These are phyloP conservation scores for Ceyx margarethae DNA, from an alignment of 2,113 vertebrate genomes.

Conservation along the genomic window DNA sequence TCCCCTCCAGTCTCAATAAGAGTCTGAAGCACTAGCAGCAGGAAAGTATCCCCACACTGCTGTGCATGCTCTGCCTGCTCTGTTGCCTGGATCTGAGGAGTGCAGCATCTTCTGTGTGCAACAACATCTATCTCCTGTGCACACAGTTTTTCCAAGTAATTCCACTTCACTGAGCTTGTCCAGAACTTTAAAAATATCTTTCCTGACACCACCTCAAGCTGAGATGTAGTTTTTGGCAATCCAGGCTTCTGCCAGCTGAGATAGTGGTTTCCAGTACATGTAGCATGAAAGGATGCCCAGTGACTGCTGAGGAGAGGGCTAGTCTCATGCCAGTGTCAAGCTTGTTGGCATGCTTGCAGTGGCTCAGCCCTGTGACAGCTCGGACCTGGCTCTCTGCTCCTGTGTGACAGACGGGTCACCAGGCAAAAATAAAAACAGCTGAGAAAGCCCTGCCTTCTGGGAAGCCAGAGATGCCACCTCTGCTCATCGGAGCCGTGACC, in stretches of 20 bases:
- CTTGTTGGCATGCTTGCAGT: rapidly evolving
- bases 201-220: background rate
- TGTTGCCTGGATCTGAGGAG: background rate
- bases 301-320: rapidly evolving
- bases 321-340: background rate
- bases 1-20: background rate
- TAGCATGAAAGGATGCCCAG: background rate
- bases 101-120: background rate
- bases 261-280: background rate
- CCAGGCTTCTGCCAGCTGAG: background rate
- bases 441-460: background rate
- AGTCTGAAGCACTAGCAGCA: background rate
- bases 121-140: background rate
- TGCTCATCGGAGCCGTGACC: background rate
- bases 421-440: background rate
- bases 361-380: background rate
- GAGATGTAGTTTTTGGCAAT: background rate
- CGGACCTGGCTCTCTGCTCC: background rate
- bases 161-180: background rate
- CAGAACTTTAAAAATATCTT: background rate
- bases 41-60: background rate
- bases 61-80: background rate
- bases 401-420: rapidly evolving
- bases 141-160: background rate
- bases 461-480: background rate